Evolutionary conservation across 2,888 invertebrate species (phyloP).

Genomic region (Hecatera dysodea): DNA sequence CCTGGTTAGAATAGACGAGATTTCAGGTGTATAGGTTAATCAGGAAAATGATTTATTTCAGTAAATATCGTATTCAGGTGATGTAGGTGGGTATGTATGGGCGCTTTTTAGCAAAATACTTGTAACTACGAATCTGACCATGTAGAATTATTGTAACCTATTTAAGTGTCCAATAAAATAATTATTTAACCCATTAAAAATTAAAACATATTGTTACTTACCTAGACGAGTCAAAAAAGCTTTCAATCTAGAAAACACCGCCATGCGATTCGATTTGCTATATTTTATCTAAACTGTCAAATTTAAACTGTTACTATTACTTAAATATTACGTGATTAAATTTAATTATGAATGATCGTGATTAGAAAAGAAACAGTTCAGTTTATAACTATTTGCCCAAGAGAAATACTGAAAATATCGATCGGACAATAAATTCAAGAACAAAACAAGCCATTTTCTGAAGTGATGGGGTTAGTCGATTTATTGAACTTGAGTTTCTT

Average conservation of each 20-base stretch:
- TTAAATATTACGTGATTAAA: not conserved
- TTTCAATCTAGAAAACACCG: not conserved
- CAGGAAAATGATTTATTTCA: not conserved
- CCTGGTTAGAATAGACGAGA: not conserved
- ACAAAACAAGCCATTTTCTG: constrained; percentile 31
- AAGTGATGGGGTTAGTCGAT: no score
- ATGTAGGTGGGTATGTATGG: constrained; percentile 4
- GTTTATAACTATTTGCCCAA: not conserved
- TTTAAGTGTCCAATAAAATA: not conserved
- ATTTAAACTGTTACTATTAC: not conserved
- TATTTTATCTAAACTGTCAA: constrained; percentile 20
- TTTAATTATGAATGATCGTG: not conserved
- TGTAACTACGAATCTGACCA: not conserved
- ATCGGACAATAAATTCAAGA: constrained; percentile 7
- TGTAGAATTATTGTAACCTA: not conserved
- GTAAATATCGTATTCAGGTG: not conserved
- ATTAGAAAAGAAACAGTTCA: not conserved
- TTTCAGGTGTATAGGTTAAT: not conserved
- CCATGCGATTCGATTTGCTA: not conserved
- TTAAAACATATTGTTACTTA: constrained; percentile 36
- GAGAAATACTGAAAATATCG: constrained; percentile 11
- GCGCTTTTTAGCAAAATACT: not conserved
- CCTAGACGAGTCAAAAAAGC: not conserved
- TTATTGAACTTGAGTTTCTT: no score
- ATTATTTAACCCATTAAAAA: not conserved